Evolutionary conservation across 2,797 vertebrate genomes (phyloP), one percentile per base, ranked within the genome.

Genomic region (Thripadectes ignobilis): DNA sequence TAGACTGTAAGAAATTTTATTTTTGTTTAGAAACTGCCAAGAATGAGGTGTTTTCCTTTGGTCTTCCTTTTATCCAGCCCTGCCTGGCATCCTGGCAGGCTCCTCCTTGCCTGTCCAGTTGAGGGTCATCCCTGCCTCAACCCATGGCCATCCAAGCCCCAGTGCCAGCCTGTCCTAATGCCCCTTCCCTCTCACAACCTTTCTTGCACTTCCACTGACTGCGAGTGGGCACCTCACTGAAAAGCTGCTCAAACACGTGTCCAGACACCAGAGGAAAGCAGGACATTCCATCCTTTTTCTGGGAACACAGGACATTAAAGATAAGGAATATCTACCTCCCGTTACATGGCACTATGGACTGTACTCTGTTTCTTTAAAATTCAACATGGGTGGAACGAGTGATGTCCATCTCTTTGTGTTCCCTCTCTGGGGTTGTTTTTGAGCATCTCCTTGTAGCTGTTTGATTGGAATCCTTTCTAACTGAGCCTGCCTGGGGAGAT

Each of bases 371-470:
- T 36, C 85, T 74, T 66, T 29, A 91, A 78, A 77, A 68, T 78
- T 43, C 41, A 55, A 30, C 81, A 5, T 2, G 59, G 32, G 30
- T 34, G 24, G 36, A 46, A 61, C 3, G 66, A 61, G 59, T 80
- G 82, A 55, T 68, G 82, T 49, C 88, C 79, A 36, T 23, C 68
- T 83, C 89, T 63, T 23, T 68, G 62, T 89, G 65, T 38, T 83
- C 58, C 52, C 41, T 69, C 61, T 68, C 45, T 11, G 54, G 75
- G 84, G 58, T 41, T 91, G 89, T 92, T 93, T 91, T 91, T 78
- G 79, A 85, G 89, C 87, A 92, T 91, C 89, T 95, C 87, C 93
- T 85, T 38, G 66, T 91, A 58, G 88, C 89, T 81, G 24, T 69
- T 95, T 87, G 80, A 79, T 80, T 92, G 0, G 0, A 76, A 63